A percentile compares a stretch with the other conserved stretches of the same genome.
These are phyloP conservation scores for Brachyistius frenatus DNA, from an alignment of 2,113 vertebrate genomes.

Conservation along the genomic window DNA sequence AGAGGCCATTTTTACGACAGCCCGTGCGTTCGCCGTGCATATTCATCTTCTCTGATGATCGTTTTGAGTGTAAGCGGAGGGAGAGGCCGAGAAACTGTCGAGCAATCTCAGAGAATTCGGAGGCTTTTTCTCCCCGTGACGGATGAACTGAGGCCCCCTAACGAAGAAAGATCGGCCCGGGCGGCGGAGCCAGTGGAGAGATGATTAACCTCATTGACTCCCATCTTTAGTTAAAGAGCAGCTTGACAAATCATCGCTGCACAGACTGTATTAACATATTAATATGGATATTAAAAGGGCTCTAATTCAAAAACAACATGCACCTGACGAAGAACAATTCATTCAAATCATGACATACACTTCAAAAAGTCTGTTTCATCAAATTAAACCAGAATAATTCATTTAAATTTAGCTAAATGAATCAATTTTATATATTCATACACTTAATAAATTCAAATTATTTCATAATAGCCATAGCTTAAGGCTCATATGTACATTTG, in stretches of 20 bases:
- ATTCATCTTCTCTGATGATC: slow-evolving; percentile 74
- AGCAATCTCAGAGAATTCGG: slow-evolving; percentile 49
- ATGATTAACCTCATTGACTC: slow-evolving; percentile 74
- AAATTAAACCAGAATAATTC: not conserved
- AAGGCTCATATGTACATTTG: too few species aligned
- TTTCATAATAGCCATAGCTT: not conserved
- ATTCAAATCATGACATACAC: not conserved
- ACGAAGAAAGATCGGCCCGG: slow-evolving; percentile 61
- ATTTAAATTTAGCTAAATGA: not conserved
- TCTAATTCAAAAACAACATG: slow-evolving; percentile 29
- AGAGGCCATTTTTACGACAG: slow-evolving; percentile 56
- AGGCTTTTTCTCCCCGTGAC: slow-evolving; percentile 50
- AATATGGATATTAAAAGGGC: slow-evolving; percentile 46
- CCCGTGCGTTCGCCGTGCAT: slow-evolving; percentile 43
- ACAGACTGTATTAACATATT: slow-evolving; percentile 47
- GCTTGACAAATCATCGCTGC: slow-evolving; percentile 78
- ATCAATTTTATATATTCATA: too few species aligned
- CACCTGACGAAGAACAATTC: slow-evolving; percentile 1
- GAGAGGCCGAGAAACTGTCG: slow-evolving; percentile 65
- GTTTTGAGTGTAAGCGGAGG: slow-evolving; percentile 62
- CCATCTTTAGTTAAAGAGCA: slow-evolving; percentile 64
- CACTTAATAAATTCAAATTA: not conserved
- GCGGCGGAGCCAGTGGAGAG: slow-evolving; percentile 48
- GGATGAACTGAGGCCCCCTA: slow-evolving; percentile 45
- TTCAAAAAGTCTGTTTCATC: not conserved